Base-by-base conservation (phyloP, 2,113 vertebrate species). In the Sinocyclocheilus anophthalmus region DNA sequence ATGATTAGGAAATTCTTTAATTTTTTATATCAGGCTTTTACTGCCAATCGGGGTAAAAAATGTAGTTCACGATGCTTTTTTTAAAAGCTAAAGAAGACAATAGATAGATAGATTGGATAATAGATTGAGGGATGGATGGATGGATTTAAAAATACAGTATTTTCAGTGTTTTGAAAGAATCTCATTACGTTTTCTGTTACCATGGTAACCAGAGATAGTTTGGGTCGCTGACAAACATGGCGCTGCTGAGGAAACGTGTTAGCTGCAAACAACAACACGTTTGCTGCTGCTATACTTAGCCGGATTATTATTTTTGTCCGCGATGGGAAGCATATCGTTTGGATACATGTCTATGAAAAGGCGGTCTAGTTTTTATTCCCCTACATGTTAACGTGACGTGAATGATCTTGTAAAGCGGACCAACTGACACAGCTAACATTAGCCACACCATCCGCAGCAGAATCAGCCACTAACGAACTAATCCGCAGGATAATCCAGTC, bases 401-500 rank as follows among this genome's bases (percentile, higher is more conserved):
- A 70, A 82, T 22, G 10, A 37, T 55, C 10, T 53, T 70, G 45
- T 53, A 70, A 50, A 82, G 42, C 45, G 22, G 12, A 73, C 10
- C 72, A 83, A n/a, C 30, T 33, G 18, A 53, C n/a, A 14, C 30
- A 57, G 82, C 82, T 84, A 84, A 73, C 69, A 33, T 59, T 84
- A 83, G 81, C 81, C 81, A 55, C 42, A 12, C 8, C 12, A 70
- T 83, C 45, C 8, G 81, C 3, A 16, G 33, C 24, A 79, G 70
- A 81, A 42, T 50, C 65, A 57, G 24, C 18, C 77, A 85, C 16
- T 11, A 78, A 45, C 24, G 2, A 81, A 45, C 80, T 83, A 85
- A 85, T 86, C 85, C 73, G 42, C 48, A 37, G 16, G 84, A 65
- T 87, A 87, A 89, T 89, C 86, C 80, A 37, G 1, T 72, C 50